phyloP scores from a whole-genome alignment of 2,888 invertebrate genomes.

The Megastigmus dorsalis region DNA sequence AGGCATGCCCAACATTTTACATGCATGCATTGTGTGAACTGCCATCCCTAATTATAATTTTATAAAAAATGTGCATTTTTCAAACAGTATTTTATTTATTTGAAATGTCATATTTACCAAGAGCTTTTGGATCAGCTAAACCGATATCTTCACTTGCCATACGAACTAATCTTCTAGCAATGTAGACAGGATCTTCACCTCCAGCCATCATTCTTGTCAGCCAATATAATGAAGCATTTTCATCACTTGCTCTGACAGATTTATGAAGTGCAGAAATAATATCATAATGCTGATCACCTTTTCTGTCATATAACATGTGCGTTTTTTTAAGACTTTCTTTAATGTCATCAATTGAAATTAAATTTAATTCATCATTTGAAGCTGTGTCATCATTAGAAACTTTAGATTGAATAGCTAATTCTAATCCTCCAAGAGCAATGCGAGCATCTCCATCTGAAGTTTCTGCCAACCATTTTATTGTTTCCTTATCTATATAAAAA shows the following conservation, averaged over 20 bases:
- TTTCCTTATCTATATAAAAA: slow-evolving; percentile 77
- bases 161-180: slow-evolving; percentile 84
- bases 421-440: slow-evolving; percentile 84
- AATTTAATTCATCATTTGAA: slow-evolving; percentile 67
- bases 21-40: slow-evolving; percentile 85
- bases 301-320: slow-evolving; percentile 85
- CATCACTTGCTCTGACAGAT: slow-evolving; percentile 87
- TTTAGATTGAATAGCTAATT: slow-evolving; percentile 81
- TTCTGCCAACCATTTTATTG: slow-evolving; percentile 83
- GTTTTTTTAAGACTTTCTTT: slow-evolving; percentile 86
- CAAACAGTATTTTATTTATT: slow-evolving; percentile 4
- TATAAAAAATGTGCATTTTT: background rate
- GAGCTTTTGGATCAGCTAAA: slow-evolving; percentile 74
- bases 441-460: slow-evolving; percentile 89
- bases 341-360: slow-evolving; percentile 79
- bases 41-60: slow-evolving; percentile 78
- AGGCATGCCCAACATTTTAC: slow-evolving; percentile 88
- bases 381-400: slow-evolving; percentile 64
- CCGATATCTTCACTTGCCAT: slow-evolving; percentile 88
- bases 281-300: slow-evolving; percentile 90
- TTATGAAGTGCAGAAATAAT: slow-evolving; percentile 89
- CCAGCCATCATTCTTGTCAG: slow-evolving; percentile 85
- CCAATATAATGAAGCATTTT: slow-evolving; percentile 89
- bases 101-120: slow-evolving; percentile 65
- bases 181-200: slow-evolving; percentile 87